phyloP scores from a whole-genome alignment of 2,888 invertebrate genomes.

The Drosophila fulvimacula region DNA sequence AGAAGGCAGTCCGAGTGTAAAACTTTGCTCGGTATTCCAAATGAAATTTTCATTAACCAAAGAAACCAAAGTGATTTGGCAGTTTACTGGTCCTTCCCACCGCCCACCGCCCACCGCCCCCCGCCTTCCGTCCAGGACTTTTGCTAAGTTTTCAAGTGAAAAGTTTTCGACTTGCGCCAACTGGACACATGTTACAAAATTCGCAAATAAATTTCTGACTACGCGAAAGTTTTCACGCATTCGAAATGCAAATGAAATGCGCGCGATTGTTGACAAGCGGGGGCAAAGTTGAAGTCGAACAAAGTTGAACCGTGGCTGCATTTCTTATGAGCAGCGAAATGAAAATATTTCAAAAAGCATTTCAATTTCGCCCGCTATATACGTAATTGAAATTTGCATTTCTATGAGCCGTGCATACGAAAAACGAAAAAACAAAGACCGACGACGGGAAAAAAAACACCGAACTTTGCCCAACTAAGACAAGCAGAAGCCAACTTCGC shows the following conservation, averaged over 20 bases:
- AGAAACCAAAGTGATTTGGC: slow-evolving; percentile 73
- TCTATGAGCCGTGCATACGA: slow-evolving; percentile 55
- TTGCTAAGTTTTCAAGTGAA: slow-evolving; percentile 62
- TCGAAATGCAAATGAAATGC: slow-evolving; percentile 77
- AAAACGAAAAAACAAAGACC: slow-evolving; percentile 24
- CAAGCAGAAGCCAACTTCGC: slow-evolving; percentile 35
- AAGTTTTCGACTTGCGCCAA: slow-evolving; percentile 73
- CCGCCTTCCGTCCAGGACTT: neutral
- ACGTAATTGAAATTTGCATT: slow-evolving; percentile 81
- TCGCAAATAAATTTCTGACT: slow-evolving; percentile 74
- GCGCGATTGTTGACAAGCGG: slow-evolving; percentile 70
- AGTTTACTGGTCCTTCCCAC: slow-evolving; percentile 19
- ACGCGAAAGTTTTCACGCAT: slow-evolving; percentile 65
- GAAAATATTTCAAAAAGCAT: slow-evolving; percentile 75
- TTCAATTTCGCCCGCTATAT: slow-evolving; percentile 74
- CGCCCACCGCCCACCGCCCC: neutral
- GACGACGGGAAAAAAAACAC: neutral
- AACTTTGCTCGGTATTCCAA: slow-evolving; percentile 59
- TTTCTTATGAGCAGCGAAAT: slow-evolving; percentile 66
- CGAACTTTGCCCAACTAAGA: slow-evolving; percentile 29
- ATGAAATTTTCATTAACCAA: slow-evolving; percentile 78
- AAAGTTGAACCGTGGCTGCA: slow-evolving; percentile 62
- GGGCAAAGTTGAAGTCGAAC: slow-evolving; percentile 30
- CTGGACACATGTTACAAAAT: slow-evolving; percentile 78
- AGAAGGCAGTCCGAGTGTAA: slow-evolving; percentile 26